Percentiles rank a stretch among this genome's conserved stretches.
phyloP scores from a whole-genome alignment of 2,797 vertebrate species.

The Pangasius mekongensis region DNA sequence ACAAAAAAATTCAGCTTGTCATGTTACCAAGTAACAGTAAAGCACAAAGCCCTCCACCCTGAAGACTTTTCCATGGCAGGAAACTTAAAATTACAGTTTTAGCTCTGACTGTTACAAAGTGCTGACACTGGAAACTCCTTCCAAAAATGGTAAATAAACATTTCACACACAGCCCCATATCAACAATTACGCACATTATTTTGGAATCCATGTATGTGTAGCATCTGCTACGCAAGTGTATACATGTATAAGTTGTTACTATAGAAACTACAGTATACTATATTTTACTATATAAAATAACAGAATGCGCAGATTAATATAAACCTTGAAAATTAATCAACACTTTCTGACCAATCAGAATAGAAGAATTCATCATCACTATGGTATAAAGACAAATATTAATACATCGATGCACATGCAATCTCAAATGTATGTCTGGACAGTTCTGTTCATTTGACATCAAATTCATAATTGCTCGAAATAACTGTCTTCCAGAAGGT shows the following conservation, averaged over 20 bases:
- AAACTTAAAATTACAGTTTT: not conserved
- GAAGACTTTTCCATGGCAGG: not conserved
- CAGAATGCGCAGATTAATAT: no score
- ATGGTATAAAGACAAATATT: not conserved
- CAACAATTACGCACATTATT: not conserved
- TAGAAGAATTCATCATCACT: not conserved
- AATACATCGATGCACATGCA: not conserved
- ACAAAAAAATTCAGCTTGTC: not conserved
- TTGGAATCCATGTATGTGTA: not conserved
- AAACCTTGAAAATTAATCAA: no score
- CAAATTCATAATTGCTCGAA: not conserved
- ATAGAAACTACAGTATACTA: not conserved
- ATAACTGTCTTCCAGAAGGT: not conserved
- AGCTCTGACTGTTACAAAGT: no score
- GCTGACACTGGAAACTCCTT: not conserved
- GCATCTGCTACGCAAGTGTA: not conserved
- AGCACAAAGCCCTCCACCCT: not conserved
- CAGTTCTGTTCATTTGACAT: not conserved
- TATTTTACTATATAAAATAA: not conserved
- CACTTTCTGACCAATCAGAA: not conserved
- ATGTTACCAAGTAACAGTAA: not conserved
- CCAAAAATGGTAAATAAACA: not conserved
- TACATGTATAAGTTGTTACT: not conserved
- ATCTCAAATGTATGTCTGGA: not conserved
- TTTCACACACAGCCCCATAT: not conserved